Percentiles rank a stretch among this genome's conserved stretches.
These are phyloP conservation scores for Sinopyrophorus schimmeli DNA, from an alignment of 2,888 invertebrate species.

Conservation along the genomic window DNA sequence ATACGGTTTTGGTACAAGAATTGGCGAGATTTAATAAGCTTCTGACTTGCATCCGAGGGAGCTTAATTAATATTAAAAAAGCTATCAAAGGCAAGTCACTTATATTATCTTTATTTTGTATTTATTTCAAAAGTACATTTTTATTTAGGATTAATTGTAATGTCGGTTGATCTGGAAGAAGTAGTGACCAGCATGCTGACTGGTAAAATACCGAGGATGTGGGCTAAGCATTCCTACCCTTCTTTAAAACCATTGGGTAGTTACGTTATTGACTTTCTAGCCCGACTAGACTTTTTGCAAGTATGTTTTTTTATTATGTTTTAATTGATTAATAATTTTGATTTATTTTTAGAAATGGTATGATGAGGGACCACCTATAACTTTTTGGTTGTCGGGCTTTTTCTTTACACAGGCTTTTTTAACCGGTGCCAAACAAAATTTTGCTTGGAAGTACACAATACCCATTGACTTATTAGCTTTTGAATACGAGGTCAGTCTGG, in stretches of 20 bases:
- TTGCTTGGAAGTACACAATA: slow-evolving; percentile 86
- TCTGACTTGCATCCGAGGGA: slow-evolving; percentile 71
- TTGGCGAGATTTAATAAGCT: slow-evolving; percentile 79
- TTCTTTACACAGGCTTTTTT: slow-evolving; percentile 95
- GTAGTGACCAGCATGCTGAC: slow-evolving; percentile 81
- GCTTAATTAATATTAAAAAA: slow-evolving; percentile 77
- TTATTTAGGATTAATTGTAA: slow-evolving; percentile 87
- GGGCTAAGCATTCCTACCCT: slow-evolving; percentile 88
- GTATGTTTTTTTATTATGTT: slow-evolving; percentile 55
- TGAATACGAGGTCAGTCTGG: slow-evolving; percentile 70
- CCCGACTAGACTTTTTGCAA: slow-evolving; percentile 81
- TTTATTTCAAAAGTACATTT: too few relatives aligned
- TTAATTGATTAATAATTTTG: slow-evolving; percentile 12
- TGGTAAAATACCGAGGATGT: slow-evolving; percentile 80
- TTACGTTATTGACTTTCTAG: slow-evolving; percentile 84
- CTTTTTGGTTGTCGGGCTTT: slow-evolving; percentile 93
- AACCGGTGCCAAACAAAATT: slow-evolving; percentile 92
- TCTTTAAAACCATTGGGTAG: slow-evolving; percentile 88
- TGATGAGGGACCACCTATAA: slow-evolving; percentile 75
- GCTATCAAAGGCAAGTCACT: slow-evolving; percentile 95
- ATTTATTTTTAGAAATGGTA: slow-evolving; percentile 72
- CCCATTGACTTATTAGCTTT: slow-evolving; percentile 87
- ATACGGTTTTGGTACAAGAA: slow-evolving; percentile 89
- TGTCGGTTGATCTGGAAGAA: slow-evolving; percentile 84
- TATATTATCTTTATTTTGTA: too few relatives aligned